Conservation (phyloP, 1,140 invertebrate species). For the Lithobius niger region DNA sequence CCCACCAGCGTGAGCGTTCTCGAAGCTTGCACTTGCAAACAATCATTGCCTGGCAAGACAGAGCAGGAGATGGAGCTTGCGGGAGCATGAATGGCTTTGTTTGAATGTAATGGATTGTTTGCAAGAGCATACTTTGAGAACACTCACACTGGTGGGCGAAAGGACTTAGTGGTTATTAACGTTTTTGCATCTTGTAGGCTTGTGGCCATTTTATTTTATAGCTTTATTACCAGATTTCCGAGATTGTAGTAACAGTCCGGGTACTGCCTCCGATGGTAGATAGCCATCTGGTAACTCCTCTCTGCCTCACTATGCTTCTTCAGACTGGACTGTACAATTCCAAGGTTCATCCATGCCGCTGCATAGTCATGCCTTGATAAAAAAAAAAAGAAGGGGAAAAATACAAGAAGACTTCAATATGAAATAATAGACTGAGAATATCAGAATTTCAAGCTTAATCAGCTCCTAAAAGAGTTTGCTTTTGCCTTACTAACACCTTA, state of each 20-base stretch:
- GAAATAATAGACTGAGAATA: too few species aligned
- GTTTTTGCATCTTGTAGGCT: background rate
- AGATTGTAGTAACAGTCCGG: slow-evolving; percentile 90
- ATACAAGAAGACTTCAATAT: too few species aligned
- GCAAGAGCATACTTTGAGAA: slow-evolving; percentile 5
- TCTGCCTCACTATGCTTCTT: slow-evolving; percentile 58
- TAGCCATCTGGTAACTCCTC: slow-evolving; percentile 51
- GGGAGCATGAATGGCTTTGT: too few species aligned
- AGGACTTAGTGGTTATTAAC: background rate
- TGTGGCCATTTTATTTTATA: background rate
- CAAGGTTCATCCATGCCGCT: slow-evolving; percentile 95
- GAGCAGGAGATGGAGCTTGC: too few species aligned
- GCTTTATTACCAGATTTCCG: slow-evolving; percentile 63
- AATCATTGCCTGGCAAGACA: too few species aligned
- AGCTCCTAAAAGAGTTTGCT: too few species aligned
- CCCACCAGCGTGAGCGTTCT: too few species aligned
- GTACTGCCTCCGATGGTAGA: slow-evolving; percentile 61
- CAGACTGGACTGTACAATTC: slow-evolving; percentile 67
- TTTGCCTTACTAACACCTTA: too few species aligned
- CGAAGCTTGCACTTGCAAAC: too few species aligned
- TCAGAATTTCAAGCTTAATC: too few species aligned
- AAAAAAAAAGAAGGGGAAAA: too few species aligned
- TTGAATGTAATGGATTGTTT: slow-evolving; percentile 8
- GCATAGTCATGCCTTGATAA: slow-evolving; percentile 81
- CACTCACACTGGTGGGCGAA: background rate